Base-by-base conservation (phyloP, 2,888 invertebrate species). In the Clusia tigrina region DNA sequence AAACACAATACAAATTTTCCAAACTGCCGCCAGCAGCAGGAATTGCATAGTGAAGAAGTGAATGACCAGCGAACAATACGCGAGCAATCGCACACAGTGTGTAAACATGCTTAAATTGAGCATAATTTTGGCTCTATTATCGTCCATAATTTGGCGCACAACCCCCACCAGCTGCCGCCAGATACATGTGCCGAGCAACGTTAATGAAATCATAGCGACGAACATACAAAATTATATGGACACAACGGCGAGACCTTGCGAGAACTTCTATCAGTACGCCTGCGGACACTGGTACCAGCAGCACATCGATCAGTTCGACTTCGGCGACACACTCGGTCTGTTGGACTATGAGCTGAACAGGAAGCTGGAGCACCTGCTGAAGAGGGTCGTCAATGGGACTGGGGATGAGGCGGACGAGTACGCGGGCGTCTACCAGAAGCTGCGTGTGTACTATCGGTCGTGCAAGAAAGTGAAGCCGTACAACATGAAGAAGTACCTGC, bases 221-320 rank as follows among this genome's bases (percentile, higher is more conserved):
- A 79, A 78, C 22, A 66, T 80, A 58, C 72, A 78, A 63, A 81
- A 76, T 63, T 81, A 76, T 53, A 80, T 80, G 78, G 80, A 80
- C 54, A 72, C 73, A 10, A 70, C 69, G 60, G 74, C 74, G 60
- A 73, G 74, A 32, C 82, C 81, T 53, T 81, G 81, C 54, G 81
- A 80, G 55, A 78, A 81, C 48, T 81, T 81, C 62, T 79, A 81
- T 73, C 80, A 81, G 67, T 81, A 78, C 60, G 80, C 82, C 60
- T 81, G 81, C 59, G 82, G 81, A 32, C 79, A 77, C 57, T 81
- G 81, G 81, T 76, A 78, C 55, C 72, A 80, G 26, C 73, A 74
- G 53, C 81, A 81, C 22, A 71, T 58, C 62, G 74, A 74, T 18
- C 72, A 76, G 51, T 62, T 79, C 52, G 72, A 79, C 57, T 75